Evolutionary conservation across 2,888 invertebrate species (phyloP).

Genomic region (Entomobrya proxima): DNA sequence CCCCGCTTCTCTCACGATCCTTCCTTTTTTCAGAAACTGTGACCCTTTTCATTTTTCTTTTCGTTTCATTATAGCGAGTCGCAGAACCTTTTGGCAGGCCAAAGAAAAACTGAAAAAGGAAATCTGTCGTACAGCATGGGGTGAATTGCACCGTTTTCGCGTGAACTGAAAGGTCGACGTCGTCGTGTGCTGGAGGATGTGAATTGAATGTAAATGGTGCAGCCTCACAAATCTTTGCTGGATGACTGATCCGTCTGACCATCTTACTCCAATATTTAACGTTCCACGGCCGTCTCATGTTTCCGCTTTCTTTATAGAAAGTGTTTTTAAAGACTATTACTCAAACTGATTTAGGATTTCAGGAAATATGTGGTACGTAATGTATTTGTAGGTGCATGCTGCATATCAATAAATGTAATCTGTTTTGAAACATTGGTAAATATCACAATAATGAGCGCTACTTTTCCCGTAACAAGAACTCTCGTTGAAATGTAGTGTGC

Average conservation of each 20-base stretch:
- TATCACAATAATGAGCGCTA: background rate
- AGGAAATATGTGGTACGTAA: background rate
- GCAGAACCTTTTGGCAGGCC: background rate
- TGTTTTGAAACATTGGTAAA: background rate
- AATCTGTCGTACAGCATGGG: background rate
- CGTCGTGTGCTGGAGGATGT: background rate
- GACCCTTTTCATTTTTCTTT: slow-evolving; percentile 5
- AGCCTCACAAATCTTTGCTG: slow-evolving; percentile 48
- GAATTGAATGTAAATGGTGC: slow-evolving; percentile 14
- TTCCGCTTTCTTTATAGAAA: background rate
- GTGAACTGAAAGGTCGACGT: background rate
- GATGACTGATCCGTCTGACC: slow-evolving; percentile 44
- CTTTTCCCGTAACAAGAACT: background rate
- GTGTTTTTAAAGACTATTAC: background rate
- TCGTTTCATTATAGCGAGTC: background rate
- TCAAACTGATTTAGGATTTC: background rate
- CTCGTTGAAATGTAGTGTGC: background rate
- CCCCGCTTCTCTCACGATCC: background rate
- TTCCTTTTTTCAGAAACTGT: background rate
- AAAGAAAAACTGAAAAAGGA: background rate
- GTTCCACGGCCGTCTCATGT: background rate
- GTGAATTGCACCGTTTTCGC: slow-evolving; percentile 1
- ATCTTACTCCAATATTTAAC: background rate
- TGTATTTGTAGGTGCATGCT: background rate
- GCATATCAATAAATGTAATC: background rate